Evolutionary conservation across 2,888 invertebrate species (phyloP), one percentile per base, ranked within the genome.

Genomic region (Petrolisthes cinctipes): DNA sequence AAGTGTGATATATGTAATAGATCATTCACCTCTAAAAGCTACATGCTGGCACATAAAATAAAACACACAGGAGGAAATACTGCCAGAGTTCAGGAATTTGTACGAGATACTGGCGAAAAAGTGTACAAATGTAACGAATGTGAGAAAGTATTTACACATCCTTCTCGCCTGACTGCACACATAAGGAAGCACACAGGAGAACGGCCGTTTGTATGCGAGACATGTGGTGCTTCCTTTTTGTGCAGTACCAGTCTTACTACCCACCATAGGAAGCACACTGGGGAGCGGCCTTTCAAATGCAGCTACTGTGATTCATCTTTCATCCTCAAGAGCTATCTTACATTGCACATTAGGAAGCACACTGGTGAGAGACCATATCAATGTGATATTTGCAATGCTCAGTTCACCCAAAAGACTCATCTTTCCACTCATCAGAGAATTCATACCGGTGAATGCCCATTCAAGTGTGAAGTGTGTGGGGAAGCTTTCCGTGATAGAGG

Each of bases 401-500:
- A 84, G 23, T 89, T 89, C 76, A 89, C 89, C 4, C 89, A 89
- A 61, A 89, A 89, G 79, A 89, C 89, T 6, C 89, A 89, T 68
- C 68, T 89, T n/a, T 87, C 88, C 78, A 89, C 89, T 14, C 89
- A 89, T 57, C 68, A 83, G 73, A 84, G 89, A 51, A 89, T 89
- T 66, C 89, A 89, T 54, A 89, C 89, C 9, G 89, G 89, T 51
- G 89, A 89, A 76, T 89, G 87, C 78, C 89, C 89, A 4, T 88
- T 88, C 82, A 89, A 89, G 57, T 89, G 89, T 75, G 89, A 89
- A 56, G 86, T 85, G 61, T 89, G 89, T 81, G 89, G 89, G 7
- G 89, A 89, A 20, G 89, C 89, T n/a, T 89, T 89, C 54, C 71
- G 89, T 54, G 89, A 89, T 68, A 85, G 89, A 17, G 89, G 87